Base-by-base conservation (phyloP, 2,113 vertebrate species). In the Ariopsis seemanni region DNA sequence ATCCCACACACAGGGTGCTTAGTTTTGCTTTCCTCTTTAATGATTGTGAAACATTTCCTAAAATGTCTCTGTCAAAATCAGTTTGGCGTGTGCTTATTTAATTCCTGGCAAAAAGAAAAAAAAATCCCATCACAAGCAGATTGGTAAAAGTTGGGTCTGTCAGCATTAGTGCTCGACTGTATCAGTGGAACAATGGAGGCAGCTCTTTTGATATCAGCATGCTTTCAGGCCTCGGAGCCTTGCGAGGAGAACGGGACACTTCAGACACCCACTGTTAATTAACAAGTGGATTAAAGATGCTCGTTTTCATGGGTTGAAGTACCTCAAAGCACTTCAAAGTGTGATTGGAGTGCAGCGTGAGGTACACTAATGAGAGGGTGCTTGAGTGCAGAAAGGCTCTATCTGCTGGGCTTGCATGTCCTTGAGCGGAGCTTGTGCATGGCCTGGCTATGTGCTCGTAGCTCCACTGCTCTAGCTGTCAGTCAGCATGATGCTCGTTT, bases 271-370 rank as follows among this genome's bases (percentile, higher is more conserved):
- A 92, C 93, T 83, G 85, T 95, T 95, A 95, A 96, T 95, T 94
- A 96, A 95, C 94, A 95, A 94, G 94, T 95, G 95, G 95, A 95
- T 95, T 96, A 95, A 95, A 93, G 92, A 92, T 92, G 94, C 94
- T 94, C 88, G 91, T 95, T 95, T 90, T 95, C 93, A 94, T 93
- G 93, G 93, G 91, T 92, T 91, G 93, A 93, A 94, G 93, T 93
- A 94, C 93, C 94, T 95, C 94, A 94, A 93, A 95, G 95, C 95
- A 95, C 95, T 95, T 95, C 94, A 95, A 95, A 95, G 94, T 92
- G 92, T 93, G 91, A 85, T 91, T 89, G 92, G 91, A 93, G 93
- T 92, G 93, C 92, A 93, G 91, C 91, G 89, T 87, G 92, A 95
- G 94, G 95, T 93, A 92, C 92, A 69, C 94, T 95, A 95, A 95